A percentile compares a stretch with the other conserved stretches of the same genome.
Evolutionary conservation across 2,113 vertebrate genomes (phyloP).

Genomic region (Nycticryphes semicollaris): DNA sequence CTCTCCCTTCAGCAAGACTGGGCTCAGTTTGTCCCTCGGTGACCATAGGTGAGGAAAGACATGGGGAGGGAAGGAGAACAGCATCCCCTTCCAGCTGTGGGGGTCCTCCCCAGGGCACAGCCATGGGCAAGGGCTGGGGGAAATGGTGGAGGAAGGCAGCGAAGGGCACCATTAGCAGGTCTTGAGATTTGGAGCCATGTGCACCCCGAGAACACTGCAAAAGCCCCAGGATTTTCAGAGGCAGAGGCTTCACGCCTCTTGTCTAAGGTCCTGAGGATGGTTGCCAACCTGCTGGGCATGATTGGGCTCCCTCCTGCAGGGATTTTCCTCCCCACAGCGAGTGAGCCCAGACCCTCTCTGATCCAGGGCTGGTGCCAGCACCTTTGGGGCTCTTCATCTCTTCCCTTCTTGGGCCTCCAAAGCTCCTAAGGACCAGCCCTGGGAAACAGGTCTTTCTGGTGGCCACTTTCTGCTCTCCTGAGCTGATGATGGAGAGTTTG

Average conservation of each 20-base stretch:
- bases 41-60: background rate
- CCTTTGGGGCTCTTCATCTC: rapidly evolving
- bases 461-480: background rate
- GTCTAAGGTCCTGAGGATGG: background rate
- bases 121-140: background rate
- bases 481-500: rapidly evolving
- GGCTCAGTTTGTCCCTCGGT: rapidly evolving
- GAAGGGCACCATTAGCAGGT: rapidly evolving
- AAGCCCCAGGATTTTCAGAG: background rate
- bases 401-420: background rate
- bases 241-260: background rate
- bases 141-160: no score
- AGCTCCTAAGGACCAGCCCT: background rate
- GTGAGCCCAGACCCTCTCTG: background rate
- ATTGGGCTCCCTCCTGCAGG: background rate
- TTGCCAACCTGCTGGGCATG: rapidly evolving
- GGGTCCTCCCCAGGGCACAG: background rate
- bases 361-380: background rate
- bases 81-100: background rate
- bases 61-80: background rate
- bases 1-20: background rate
- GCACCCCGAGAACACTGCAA: background rate
- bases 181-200: background rate
- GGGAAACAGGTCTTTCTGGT: background rate
- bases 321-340: background rate